Percentiles rank a stretch among this genome's conserved stretches.
These are phyloP conservation scores for Mirounga angustirostris DNA, from an alignment of 2,113 vertebrate species.

Conservation along the genomic window DNA sequence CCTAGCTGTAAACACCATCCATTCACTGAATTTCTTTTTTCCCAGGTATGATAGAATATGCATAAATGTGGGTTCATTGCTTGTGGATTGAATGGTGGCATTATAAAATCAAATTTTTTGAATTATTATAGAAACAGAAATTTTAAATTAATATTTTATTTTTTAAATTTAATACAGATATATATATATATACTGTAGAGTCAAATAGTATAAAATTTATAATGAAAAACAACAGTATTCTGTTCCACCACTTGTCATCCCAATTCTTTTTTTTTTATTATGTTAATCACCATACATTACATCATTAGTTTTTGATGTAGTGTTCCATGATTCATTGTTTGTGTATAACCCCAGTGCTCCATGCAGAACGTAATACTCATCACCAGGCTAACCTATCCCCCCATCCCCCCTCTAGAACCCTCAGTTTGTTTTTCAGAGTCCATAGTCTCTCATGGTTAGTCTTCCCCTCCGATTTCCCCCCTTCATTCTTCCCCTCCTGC, in stretches of 20 bases:
- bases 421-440: too few species aligned
- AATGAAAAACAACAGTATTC: neutral
- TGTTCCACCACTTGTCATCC: neutral
- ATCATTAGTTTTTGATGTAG: too few species aligned
- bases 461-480: too few species aligned
- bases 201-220: neutral
- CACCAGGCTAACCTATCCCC: too few species aligned
- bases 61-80: conserved; percentile 11
- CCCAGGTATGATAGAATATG: neutral
- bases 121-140: neutral
- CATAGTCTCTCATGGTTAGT: too few species aligned
- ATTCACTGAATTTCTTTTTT: neutral
- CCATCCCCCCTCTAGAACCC: too few species aligned
- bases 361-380: too few species aligned
- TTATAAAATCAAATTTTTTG: neutral
- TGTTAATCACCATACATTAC: too few species aligned
- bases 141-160: conserved; percentile 5
- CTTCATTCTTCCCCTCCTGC: too few species aligned
- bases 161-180: neutral
- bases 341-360: too few species aligned
- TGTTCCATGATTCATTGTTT: too few species aligned
- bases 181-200: neutral
- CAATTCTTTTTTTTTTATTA: neutral
- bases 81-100: neutral
- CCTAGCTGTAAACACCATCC: neutral